Conservation (phyloP, 2,797 vertebrate genomes). For the Avahi laniger region DNA sequence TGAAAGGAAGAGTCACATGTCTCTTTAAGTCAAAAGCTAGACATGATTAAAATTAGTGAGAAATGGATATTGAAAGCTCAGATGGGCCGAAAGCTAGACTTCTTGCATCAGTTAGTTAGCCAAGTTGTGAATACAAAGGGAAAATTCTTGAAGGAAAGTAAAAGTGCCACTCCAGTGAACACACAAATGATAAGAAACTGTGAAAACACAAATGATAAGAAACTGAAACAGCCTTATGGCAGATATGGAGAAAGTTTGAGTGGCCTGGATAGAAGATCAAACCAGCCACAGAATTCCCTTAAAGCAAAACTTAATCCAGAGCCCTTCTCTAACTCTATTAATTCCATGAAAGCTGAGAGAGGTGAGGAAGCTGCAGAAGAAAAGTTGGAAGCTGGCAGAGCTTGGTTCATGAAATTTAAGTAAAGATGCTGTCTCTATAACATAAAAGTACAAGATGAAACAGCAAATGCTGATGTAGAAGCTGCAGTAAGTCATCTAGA, state of each 20-base stretch:
- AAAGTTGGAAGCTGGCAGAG: background rate
- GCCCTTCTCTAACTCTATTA: background rate
- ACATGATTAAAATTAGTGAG: background rate
- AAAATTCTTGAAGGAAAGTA: background rate
- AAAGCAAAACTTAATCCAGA: background rate
- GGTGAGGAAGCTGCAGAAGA: background rate
- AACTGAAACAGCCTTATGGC: background rate
- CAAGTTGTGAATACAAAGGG: background rate
- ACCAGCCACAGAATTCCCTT: background rate
- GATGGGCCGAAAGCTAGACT: background rate
- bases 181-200: background rate
- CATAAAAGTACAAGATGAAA: background rate
- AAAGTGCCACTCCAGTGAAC: background rate
- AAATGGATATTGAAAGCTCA: background rate
- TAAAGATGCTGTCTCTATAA: background rate
- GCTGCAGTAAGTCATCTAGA: background rate
- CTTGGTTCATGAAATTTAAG: background rate
- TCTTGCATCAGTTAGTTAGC: background rate
- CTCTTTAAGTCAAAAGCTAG: background rate
- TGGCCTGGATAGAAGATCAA: background rate
- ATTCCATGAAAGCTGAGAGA: background rate
- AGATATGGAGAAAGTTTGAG: background rate
- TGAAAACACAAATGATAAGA: background rate
- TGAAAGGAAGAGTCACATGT: background rate
- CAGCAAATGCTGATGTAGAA: background rate